These are phyloP conservation scores for Adelges cooleyi DNA, from an alignment of 1,140 invertebrate genomes.

Conservation along the genomic window DNA sequence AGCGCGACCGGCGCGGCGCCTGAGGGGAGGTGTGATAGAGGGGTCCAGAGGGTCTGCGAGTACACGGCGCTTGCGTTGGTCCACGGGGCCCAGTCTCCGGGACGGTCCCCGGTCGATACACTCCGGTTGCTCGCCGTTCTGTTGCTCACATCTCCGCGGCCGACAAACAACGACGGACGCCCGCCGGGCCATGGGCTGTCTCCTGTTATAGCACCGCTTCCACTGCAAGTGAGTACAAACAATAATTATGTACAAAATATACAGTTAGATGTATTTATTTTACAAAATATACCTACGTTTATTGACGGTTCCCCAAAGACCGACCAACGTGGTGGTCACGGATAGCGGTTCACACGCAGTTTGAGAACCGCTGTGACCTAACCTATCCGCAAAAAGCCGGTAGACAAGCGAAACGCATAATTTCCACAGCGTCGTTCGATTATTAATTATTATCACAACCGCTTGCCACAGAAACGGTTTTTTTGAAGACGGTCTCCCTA, in stretches of 20 bases:
- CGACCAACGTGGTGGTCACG: too few relatives aligned
- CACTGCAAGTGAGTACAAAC: background rate
- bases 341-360: too few relatives aligned
- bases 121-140: background rate
- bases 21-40: too few relatives aligned
- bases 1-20: too few relatives aligned
- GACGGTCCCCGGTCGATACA: too few relatives aligned
- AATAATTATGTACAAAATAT: background rate
- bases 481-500: too few relatives aligned
- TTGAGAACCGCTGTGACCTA: background rate
- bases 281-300: background rate
- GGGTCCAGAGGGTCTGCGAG: too few relatives aligned
- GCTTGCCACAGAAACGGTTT: too few relatives aligned
- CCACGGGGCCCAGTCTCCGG: too few relatives aligned
- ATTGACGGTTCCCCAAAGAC: background rate
- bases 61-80: too few relatives aligned
- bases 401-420: background rate
- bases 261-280: background rate
- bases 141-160: background rate
- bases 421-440: too few relatives aligned
- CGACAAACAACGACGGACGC: slow-evolving; percentile 14
- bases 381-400: background rate
- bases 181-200: background rate
- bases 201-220: background rate
- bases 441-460: too few relatives aligned